Percentiles rank a stretch among this genome's conserved stretches.
These are phyloP conservation scores for Aurelia aurita complex sp. Pacific DNA, from an alignment of 30 jellyfish, hydroid and myxozoan genomes.

Conservation along the genomic window DNA sequence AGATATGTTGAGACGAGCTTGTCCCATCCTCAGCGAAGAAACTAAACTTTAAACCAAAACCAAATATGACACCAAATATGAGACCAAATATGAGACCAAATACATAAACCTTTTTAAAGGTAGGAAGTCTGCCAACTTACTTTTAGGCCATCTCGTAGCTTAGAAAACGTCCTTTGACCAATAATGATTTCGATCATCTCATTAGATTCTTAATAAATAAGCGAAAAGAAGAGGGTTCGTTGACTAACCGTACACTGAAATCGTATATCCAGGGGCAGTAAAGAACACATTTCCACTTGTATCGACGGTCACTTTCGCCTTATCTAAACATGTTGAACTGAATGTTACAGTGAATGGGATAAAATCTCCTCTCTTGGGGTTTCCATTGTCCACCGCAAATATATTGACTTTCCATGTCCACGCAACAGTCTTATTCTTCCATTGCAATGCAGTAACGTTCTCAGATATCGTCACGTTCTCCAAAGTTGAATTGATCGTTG, in stretches of 20 bases:
- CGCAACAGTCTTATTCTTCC: conserved; percentile 36
- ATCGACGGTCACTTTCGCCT: conserved; percentile 63
- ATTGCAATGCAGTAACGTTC: conserved; percentile 31
- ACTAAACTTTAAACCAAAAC: too few relatives aligned
- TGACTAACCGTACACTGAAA: conserved; percentile 61
- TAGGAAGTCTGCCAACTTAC: too few relatives aligned
- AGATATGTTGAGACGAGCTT: too few relatives aligned
- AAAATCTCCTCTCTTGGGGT: conserved; percentile 79
- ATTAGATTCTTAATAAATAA: too few relatives aligned
- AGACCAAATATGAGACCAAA: too few relatives aligned
- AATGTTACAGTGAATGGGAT: conserved; percentile 61
- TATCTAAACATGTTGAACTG: conserved; percentile 49
- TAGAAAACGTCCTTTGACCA: too few relatives aligned
- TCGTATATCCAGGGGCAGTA: conserved; percentile 72
- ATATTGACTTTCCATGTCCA: conserved; percentile 60
- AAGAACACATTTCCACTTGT: conserved; percentile 74
- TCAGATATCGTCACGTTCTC: not conserved
- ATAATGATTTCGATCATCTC: too few relatives aligned
- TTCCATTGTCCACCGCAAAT: conserved; percentile 82
- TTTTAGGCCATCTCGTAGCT: too few relatives aligned
- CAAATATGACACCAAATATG: too few relatives aligned
- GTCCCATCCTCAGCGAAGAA: too few relatives aligned
- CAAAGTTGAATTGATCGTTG: conserved; percentile 41
- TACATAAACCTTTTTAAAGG: too few relatives aligned
- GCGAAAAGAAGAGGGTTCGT: not conserved